A percentile compares a stretch with the other conserved stretches of the same genome.
Conservation (phyloP, 1,140 invertebrate species). For the Diplogasteroides magnus region DNA sequence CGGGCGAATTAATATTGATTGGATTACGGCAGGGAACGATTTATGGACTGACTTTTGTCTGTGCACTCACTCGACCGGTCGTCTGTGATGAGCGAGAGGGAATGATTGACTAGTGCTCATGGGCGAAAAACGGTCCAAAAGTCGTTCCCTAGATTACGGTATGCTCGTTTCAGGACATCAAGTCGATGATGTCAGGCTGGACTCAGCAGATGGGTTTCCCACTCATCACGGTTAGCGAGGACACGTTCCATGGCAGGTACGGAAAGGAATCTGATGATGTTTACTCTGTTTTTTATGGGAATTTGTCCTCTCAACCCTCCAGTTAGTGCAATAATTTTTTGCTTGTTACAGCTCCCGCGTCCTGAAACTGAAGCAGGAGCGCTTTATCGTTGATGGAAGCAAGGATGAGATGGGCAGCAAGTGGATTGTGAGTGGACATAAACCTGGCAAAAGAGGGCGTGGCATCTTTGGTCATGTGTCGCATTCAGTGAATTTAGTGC, state of each 20-base stretch:
- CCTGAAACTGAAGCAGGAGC: constrained; percentile 63
- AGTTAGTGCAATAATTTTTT: too few relatives aligned
- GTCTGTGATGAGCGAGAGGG: not conserved
- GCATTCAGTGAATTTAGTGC: too few relatives aligned
- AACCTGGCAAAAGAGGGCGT: not conserved
- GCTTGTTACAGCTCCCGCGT: too few relatives aligned
- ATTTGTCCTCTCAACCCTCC: too few relatives aligned
- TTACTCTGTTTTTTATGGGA: too few relatives aligned
- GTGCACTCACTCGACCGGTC: too few relatives aligned
- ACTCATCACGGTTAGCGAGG: constrained; percentile 59
- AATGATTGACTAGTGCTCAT: constrained; percentile 21
- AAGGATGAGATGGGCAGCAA: constrained; percentile 22
- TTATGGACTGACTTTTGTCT: too few relatives aligned
- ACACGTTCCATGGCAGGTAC: constrained; percentile 58
- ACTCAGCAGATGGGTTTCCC: constrained; percentile 88
- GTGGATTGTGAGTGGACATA: constrained; percentile 14
- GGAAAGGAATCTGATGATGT: too few relatives aligned
- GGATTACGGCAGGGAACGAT: too few relatives aligned
- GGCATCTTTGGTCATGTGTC: not conserved
- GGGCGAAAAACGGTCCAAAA: too few relatives aligned
- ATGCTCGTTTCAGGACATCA: constrained; percentile 65
- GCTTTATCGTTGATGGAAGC: constrained; percentile 39
- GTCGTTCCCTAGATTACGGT: constrained; percentile 19
- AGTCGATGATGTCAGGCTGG: constrained; percentile 87
- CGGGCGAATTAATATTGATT: too few relatives aligned